Evolutionary conservation across 2,113 vertebrate genomes (phyloP), one percentile per base, ranked within the genome.

Genomic region (Amia ocellicauda): DNA sequence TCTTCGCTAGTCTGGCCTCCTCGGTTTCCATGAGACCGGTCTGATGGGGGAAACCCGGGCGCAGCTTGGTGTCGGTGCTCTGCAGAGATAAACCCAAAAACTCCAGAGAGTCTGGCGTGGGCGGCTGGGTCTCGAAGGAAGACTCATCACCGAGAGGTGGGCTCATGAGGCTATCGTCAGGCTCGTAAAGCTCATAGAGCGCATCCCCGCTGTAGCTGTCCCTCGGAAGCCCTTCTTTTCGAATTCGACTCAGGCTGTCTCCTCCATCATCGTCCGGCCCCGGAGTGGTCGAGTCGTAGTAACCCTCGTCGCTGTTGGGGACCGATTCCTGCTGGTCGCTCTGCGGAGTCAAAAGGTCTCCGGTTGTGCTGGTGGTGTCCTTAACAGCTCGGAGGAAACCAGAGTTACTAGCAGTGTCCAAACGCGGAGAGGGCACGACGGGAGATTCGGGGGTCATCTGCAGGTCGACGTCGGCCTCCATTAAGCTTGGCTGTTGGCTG

Each of bases 191-290:
- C 69, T 99, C 97, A 7, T 99, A 99, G 20, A 99, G 92, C 23
- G 96, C 96, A 67, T 99, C 97, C 0, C 97, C 97, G 0, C 96
- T 98, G 75, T 98, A 99, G 72, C 96, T 99, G 77, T 99, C 97
- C 29, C 97, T 80, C 41, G 95, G 93, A 22, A 99, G 85, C 16
- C 90, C 86, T 31, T 94, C 91, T 50, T 86, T 86, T 47, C 71
- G 83, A 7, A 86, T 71, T 70, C 88, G 77, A 1, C 90, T 78
- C 0, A 83, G 64, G 64, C 87, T 85, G 23, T 95, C 95, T 2
- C 90, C 88, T 0, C 71, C 82, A 26, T 98, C 92, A 0, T 93
- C 97, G 1, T 98, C 95, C 0, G 83, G 93, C 54, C 94, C 96
- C 0, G 97, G 95, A 0, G 97, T 98, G 13, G 88, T 94, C 2